phyloP scores from a whole-genome alignment of 2,113 vertebrate genomes.

The Tragulus kanchil region DNA sequence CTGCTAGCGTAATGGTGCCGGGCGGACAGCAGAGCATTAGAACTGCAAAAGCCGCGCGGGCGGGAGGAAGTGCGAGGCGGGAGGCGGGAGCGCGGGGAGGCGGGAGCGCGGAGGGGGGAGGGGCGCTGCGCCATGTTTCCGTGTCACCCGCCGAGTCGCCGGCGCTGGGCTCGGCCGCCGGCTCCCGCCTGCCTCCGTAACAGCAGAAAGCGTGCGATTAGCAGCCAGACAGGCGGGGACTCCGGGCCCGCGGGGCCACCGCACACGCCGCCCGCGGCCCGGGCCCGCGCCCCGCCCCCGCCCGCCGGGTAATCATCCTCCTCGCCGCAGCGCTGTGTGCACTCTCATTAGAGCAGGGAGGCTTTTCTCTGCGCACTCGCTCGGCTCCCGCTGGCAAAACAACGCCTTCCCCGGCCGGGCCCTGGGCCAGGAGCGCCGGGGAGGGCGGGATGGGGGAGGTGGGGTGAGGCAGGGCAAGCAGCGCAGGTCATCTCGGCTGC shows the following conservation, averaged over 20 bases:
- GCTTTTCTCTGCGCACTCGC: slow-evolving; percentile 84
- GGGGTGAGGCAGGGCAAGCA: slow-evolving; percentile 48
- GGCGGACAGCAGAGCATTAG: slow-evolving; percentile 83
- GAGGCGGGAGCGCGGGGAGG: slow-evolving; percentile 86
- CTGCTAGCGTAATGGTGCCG: slow-evolving; percentile 83
- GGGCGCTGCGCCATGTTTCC: slow-evolving; percentile 91
- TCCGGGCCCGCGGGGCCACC: slow-evolving; percentile 78
- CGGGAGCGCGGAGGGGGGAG: slow-evolving; percentile 81
- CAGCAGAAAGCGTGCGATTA: slow-evolving; percentile 89
- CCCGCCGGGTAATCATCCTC: slow-evolving; percentile 81
- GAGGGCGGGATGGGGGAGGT: slow-evolving; percentile 59
- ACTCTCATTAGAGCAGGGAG: slow-evolving; percentile 83
- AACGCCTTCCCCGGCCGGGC: slow-evolving; percentile 86
- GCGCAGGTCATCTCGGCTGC: slow-evolving; percentile 64
- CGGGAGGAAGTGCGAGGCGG: slow-evolving; percentile 84
- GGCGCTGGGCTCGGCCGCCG: slow-evolving; percentile 85
- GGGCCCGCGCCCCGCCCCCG: slow-evolving; percentile 72
- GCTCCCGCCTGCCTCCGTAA: slow-evolving; percentile 86
- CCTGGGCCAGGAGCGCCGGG: slow-evolving; percentile 76
- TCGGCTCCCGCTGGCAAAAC: slow-evolving; percentile 88
- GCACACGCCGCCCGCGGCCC: slow-evolving; percentile 86
- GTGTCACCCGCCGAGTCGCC: slow-evolving; percentile 88
- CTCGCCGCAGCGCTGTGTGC: slow-evolving; percentile 82
- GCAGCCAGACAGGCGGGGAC: slow-evolving; percentile 87
- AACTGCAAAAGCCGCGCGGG: slow-evolving; percentile 83